Conservation (phyloP, 2,113 vertebrate genomes). For the Xenus cinereus region DNA sequence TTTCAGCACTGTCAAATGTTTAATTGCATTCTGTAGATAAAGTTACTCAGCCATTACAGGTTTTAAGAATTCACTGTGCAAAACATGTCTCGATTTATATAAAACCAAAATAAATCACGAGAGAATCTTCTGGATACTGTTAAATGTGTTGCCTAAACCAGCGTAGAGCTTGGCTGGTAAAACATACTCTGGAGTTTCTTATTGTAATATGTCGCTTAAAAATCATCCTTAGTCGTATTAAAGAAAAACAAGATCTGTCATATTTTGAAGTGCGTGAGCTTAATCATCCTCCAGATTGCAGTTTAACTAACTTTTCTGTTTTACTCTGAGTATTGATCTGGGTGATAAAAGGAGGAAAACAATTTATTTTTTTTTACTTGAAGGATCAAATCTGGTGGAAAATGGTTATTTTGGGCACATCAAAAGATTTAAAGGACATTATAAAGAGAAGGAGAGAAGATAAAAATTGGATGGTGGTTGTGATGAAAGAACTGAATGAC, state of each 20-base stretch:
- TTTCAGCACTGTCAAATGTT: slow-evolving; percentile 29
- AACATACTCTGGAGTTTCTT: not conserved
- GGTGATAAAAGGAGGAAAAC: not conserved
- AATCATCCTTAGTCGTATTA: not conserved
- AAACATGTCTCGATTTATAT: not conserved
- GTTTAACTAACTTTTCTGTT: not conserved
- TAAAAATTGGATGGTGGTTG: not conserved
- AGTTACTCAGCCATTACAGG: slow-evolving; percentile 1
- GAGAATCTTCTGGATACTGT: slow-evolving; percentile 3
- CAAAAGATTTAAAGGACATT: not conserved
- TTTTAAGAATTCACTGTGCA: slow-evolving; percentile 30
- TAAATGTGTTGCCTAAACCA: not conserved
- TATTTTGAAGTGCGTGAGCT: not conserved
- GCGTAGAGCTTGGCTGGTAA: not conserved
- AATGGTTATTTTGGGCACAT: not conserved
- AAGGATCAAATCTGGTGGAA: not conserved
- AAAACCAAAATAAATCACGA: not conserved
- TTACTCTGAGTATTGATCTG: not conserved
- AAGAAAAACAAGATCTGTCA: not conserved
- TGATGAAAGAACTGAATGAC: not conserved
- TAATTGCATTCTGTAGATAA: slow-evolving; percentile 22
- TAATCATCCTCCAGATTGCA: slow-evolving; percentile 4
- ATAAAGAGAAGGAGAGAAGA: not conserved
- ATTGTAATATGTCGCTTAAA: slow-evolving; percentile 21
- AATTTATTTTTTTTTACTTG: not conserved